Conservation (phyloP, 64 coral and sea anemone genomes). For the Pocillopora damicornis region DNA sequence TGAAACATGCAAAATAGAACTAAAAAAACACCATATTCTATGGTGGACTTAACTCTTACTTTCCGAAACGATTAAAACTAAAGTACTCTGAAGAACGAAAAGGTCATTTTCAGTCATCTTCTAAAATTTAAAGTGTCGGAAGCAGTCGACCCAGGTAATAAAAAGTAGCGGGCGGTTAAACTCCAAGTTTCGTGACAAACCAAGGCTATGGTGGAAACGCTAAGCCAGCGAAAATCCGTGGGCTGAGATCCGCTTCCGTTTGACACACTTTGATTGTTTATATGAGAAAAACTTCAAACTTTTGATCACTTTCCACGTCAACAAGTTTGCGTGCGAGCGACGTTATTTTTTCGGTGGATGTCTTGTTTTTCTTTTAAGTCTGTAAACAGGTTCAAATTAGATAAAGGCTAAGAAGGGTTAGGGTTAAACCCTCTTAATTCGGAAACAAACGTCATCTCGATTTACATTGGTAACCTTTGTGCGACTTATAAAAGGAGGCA, state of each 20-base stretch:
- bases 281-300: not conserved
- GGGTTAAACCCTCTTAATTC: slow-evolving; percentile 16
- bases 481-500: slow-evolving; percentile 1
- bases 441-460: slow-evolving; percentile 9
- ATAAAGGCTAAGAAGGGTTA: slow-evolving; percentile 15
- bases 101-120: not conserved
- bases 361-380: slow-evolving; percentile 20
- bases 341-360: slow-evolving; percentile 12
- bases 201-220: not conserved
- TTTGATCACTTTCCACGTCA: slow-evolving; percentile 1
- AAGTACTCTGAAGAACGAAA: not conserved
- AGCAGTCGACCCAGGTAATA: not conserved
- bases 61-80: slow-evolving; percentile 5
- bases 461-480: slow-evolving; percentile 11
- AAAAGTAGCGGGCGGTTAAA: not conserved
- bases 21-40: no score
- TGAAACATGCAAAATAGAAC: no score
- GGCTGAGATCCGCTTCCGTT: slow-evolving; percentile 3
- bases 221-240: not conserved
- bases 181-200: not conserved
- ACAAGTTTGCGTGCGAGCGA: slow-evolving; percentile 23
- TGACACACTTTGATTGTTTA: not conserved
- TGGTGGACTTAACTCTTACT: no score
- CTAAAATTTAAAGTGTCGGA: no score
- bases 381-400: slow-evolving; percentile 42